These are phyloP conservation scores for Trichopoda pennipes DNA, from an alignment of 2,888 invertebrate species.

Conservation along the genomic window DNA sequence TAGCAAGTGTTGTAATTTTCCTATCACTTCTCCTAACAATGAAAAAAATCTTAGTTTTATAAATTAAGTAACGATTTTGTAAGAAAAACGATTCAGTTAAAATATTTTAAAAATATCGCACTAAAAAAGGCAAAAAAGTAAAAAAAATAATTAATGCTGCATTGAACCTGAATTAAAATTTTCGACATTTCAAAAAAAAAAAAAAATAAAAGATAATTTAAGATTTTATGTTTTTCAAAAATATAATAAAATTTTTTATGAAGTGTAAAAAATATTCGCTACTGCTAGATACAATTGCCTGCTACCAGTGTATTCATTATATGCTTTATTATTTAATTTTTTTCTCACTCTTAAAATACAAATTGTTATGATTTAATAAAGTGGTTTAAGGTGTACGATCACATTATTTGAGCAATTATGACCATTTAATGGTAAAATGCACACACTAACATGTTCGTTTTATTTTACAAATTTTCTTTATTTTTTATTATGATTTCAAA, in stretches of 20 bases:
- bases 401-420: conserved; percentile 61
- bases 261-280: background rate
- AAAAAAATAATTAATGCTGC: too few relatives aligned
- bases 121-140: too few relatives aligned
- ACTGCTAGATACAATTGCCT: background rate
- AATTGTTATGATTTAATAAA: conserved; percentile 62
- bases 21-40: too few relatives aligned
- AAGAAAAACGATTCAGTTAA: too few relatives aligned
- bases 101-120: too few relatives aligned
- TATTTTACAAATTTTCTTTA: conserved; percentile 20
- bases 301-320: conserved; percentile 20
- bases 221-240: too few relatives aligned
- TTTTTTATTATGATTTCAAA: background rate
- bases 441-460: conserved; percentile 16
- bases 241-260: background rate
- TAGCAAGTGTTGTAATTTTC: too few relatives aligned
- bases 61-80: too few relatives aligned
- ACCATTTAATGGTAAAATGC: conserved; percentile 50
- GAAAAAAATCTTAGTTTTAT: too few relatives aligned
- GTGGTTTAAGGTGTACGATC: conserved; percentile 59
- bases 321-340: conserved; percentile 1
- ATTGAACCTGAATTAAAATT: too few relatives aligned
- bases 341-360: conserved; percentile 22
- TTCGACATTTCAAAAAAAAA: too few relatives aligned
- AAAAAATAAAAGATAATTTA: too few relatives aligned